Percentiles rank a stretch among this genome's conserved stretches.
These are phyloP conservation scores for Drosophila neutralis DNA, from an alignment of 2,888 invertebrate species.

Conservation along the genomic window DNA sequence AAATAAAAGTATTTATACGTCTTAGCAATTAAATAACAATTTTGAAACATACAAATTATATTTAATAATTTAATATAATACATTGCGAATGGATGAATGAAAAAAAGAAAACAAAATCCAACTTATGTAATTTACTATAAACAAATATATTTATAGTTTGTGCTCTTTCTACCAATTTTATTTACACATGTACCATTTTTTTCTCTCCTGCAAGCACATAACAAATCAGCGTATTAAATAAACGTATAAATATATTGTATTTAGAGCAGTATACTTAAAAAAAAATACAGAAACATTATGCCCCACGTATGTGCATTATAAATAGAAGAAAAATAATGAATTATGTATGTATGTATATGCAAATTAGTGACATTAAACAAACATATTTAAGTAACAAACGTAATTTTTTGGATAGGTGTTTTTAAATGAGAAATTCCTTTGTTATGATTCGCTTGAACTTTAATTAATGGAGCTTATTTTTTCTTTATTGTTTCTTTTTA, in stretches of 20 bases:
- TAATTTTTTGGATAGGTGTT: not conserved
- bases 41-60: constrained; percentile 75
- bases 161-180: constrained; percentile 58
- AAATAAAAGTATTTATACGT: constrained; percentile 74
- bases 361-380: constrained; percentile 68
- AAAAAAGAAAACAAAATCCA: constrained; percentile 43
- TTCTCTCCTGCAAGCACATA: constrained; percentile 35
- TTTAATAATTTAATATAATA: constrained; percentile 71
- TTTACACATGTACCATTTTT: constrained; percentile 25
- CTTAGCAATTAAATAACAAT: constrained; percentile 72
- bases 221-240: constrained; percentile 47
- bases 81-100: constrained; percentile 55
- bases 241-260: constrained; percentile 35
- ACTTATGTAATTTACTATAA: constrained; percentile 65
- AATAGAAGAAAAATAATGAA: constrained; percentile 42
- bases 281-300: constrained; percentile 39
- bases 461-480: not conserved
- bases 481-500: constrained; percentile 21
- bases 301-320: constrained; percentile 66
- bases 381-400: constrained; percentile 49
- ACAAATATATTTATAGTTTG: constrained; percentile 72
- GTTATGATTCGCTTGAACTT: not conserved
- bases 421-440: not conserved
- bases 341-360: constrained; percentile 63
- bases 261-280: constrained; percentile 41